A percentile compares a stretch with the other conserved stretches of the same genome.
These are phyloP conservation scores for Protobothrops flavoviridis DNA, from an alignment of 2,113 vertebrate genomes.

Conservation along the genomic window DNA sequence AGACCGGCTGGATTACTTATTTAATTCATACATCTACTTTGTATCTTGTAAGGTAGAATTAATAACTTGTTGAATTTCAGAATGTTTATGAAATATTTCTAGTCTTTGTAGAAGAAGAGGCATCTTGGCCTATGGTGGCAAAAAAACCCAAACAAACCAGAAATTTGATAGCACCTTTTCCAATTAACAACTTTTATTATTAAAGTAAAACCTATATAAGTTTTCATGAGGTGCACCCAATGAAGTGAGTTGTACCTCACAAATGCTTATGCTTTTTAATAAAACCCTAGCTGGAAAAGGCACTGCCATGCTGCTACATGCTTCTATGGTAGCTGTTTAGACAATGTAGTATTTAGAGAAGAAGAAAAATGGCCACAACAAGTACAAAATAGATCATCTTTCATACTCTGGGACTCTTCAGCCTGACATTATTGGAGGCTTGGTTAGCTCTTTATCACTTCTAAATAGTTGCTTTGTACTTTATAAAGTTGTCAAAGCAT, in stretches of 20 bases:
- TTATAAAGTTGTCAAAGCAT: background rate
- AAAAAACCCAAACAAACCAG: background rate
- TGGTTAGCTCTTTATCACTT: background rate
- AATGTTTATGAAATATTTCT: background rate
- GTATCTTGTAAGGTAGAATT: background rate
- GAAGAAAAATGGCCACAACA: background rate
- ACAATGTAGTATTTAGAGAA: background rate
- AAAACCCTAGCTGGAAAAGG: background rate
- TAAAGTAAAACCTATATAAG: background rate
- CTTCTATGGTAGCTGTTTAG: background rate
- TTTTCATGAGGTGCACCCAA: background rate
- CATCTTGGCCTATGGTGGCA: background rate
- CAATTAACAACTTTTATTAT: background rate
- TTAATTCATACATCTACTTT: slow-evolving; percentile 13
- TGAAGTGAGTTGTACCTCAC: background rate
- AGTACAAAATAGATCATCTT: background rate
- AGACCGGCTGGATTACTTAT: background rate
- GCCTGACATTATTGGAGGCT: background rate
- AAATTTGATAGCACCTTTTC: background rate
- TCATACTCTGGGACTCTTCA: background rate
- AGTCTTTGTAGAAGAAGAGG: background rate
- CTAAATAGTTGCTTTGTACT: background rate
- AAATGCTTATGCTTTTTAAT: background rate
- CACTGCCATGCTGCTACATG: background rate
- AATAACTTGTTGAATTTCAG: background rate